Percentiles rank a stretch among this genome's conserved stretches.
Evolutionary conservation across 2,888 invertebrate genomes (phyloP).

Genomic region (Tanypteryx hageni): DNA sequence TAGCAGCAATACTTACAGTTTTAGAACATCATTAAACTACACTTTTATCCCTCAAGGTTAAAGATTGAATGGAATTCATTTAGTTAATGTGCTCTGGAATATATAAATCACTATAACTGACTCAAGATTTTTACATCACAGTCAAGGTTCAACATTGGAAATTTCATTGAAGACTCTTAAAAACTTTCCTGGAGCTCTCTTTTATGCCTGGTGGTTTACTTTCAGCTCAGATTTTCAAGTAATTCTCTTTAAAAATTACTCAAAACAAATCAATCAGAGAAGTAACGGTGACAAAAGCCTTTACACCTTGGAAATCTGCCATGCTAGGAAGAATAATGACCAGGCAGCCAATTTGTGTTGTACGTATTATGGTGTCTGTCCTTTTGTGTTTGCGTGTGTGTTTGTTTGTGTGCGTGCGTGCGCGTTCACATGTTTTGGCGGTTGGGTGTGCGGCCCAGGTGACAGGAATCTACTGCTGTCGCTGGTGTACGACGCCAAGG

Average conservation of each 20-base stretch:
- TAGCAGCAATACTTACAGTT: constrained; percentile 25
- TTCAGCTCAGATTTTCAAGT: constrained; percentile 60
- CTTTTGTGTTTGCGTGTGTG: constrained; percentile 64
- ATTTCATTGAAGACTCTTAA: constrained; percentile 55
- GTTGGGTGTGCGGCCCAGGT: constrained; percentile 77
- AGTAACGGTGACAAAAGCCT: not conserved
- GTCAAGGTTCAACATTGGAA: constrained; percentile 51
- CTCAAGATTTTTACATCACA: constrained; percentile 49
- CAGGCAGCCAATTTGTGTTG: constrained; percentile 63
- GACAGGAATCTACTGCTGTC: constrained; percentile 91
- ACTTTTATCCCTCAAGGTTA: constrained; percentile 36
- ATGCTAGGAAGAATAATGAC: constrained; percentile 42
- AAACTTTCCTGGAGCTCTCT: constrained; percentile 62
- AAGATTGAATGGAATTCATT: constrained; percentile 23
- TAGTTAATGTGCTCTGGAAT: not conserved
- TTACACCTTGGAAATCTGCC: constrained; percentile 50
- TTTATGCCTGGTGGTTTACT: constrained; percentile 62
- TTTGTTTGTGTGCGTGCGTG: constrained; percentile 62
- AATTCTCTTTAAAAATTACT: not conserved
- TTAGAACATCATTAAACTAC: constrained; percentile 21
- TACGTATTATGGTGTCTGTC: constrained; percentile 64
- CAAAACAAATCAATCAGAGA: not conserved
- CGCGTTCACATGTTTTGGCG: constrained; percentile 64
- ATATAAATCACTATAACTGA: not conserved
- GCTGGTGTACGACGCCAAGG: constrained; percentile 91